Conservation (phyloP, 1,140 invertebrate genomes). For the Helicoverpa zea region DNA sequence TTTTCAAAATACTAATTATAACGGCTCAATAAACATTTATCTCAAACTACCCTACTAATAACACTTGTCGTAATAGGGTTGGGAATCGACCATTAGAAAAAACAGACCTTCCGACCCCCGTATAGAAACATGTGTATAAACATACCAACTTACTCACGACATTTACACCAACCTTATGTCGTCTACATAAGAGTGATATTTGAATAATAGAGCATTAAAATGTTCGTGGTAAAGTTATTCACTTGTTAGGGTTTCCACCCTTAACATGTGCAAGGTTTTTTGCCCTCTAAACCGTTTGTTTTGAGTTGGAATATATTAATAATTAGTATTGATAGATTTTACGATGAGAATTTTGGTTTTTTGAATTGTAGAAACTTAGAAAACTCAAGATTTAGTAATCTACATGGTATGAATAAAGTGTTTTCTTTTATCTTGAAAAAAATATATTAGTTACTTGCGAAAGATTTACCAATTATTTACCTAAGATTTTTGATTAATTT, state of each 20-base stretch:
- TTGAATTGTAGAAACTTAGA: not conserved
- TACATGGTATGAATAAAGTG: too few relatives aligned
- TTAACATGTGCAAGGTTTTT: slow-evolving; percentile 79
- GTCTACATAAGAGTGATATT: slow-evolving; percentile 57
- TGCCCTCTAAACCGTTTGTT: slow-evolving; percentile 70
- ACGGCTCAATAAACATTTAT: not conserved
- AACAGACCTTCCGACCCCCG: slow-evolving; percentile 70
- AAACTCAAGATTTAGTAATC: not conserved
- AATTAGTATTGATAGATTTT: slow-evolving; percentile 73
- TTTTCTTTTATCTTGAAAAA: too few relatives aligned
- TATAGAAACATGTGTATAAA: slow-evolving; percentile 82
- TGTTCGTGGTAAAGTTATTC: slow-evolving; percentile 57
- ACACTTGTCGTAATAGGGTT: slow-evolving; percentile 39
- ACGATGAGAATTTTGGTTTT: slow-evolving; percentile 36
- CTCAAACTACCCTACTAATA: slow-evolving; percentile 1
- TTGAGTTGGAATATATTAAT: slow-evolving; percentile 62
- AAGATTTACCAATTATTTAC: too few relatives aligned
- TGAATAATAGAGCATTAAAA: slow-evolving; percentile 13
- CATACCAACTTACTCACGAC: slow-evolving; percentile 58
- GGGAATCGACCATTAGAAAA: slow-evolving; percentile 57
- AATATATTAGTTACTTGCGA: too few relatives aligned
- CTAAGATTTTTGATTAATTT: too few relatives aligned
- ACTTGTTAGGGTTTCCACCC: slow-evolving; percentile 81
- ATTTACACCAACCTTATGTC: slow-evolving; percentile 44
- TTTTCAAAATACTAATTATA: not conserved